A percentile compares a stretch with the other conserved stretches of the same genome.
Evolutionary conservation across 2,797 vertebrate species (phyloP).

Genomic region (Acomys russatus): DNA sequence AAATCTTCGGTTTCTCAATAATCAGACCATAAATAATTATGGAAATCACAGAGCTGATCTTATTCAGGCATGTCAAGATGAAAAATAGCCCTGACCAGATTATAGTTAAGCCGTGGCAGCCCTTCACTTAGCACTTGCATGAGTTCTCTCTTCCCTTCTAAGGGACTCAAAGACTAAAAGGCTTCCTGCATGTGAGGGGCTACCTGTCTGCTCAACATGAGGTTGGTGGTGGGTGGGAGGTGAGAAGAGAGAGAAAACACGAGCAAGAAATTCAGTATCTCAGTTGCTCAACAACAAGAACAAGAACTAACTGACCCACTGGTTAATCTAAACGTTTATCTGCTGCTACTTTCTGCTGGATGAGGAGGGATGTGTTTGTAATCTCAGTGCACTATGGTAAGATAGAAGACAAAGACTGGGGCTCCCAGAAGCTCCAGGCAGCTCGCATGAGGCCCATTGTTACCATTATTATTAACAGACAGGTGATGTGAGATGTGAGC

Average conservation of each 20-base stretch:
- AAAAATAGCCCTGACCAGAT: background rate
- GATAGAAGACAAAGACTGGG: too few species aligned
- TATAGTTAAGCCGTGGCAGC: background rate
- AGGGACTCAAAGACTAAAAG: background rate
- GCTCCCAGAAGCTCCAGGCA: too few species aligned
- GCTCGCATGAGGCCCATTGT: too few species aligned
- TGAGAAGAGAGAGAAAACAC: background rate
- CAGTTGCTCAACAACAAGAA: background rate
- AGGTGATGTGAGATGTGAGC: background rate
- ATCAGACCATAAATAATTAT: slow-evolving; percentile 2
- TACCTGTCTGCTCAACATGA: too few species aligned
- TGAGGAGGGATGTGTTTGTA: too few species aligned
- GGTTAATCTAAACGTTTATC: background rate
- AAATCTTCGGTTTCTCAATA: slow-evolving; percentile 53
- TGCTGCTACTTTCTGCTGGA: too few species aligned
- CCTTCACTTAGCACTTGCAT: background rate
- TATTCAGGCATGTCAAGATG: background rate
- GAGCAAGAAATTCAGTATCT: background rate
- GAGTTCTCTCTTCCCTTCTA: background rate
- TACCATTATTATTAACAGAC: background rate
- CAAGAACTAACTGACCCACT: background rate
- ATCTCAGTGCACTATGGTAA: too few species aligned
- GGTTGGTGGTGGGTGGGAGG: background rate
- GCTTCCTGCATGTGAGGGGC: background rate
- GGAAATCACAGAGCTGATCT: background rate